These are phyloP conservation scores for Hydropsyche betteni DNA, from an alignment of 2,888 invertebrate species.

Conservation along the genomic window DNA sequence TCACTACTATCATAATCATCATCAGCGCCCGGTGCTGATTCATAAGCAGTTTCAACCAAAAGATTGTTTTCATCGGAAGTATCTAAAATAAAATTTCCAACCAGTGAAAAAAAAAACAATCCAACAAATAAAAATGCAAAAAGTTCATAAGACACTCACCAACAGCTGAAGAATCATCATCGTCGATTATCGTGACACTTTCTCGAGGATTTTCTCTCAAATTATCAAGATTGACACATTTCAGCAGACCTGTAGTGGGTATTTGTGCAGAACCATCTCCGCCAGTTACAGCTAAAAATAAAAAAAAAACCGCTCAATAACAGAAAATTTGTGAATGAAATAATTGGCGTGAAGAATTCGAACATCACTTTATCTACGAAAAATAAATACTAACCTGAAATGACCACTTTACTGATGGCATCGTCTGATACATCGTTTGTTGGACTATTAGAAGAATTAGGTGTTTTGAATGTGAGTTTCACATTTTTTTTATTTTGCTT, in stretches of 20 bases:
- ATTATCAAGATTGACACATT: slow-evolving; percentile 49
- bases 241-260: slow-evolving; percentile 41
- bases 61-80: slow-evolving; percentile 50
- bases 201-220: slow-evolving; percentile 43
- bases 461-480: slow-evolving; percentile 36
- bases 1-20: slow-evolving; percentile 51
- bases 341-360: not conserved
- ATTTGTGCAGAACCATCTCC: slow-evolving; percentile 24
- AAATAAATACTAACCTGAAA: slow-evolving; percentile 32
- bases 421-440: slow-evolving; percentile 27
- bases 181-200: slow-evolving; percentile 42
- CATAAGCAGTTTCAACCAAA: slow-evolving; percentile 45
- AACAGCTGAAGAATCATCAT: slow-evolving; percentile 49
- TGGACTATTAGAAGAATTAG: slow-evolving; percentile 9
- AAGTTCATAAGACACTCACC: slow-evolving; percentile 42
- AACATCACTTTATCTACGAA: not conserved
- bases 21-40: slow-evolving; percentile 39
- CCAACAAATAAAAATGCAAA: not conserved
- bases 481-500: slow-evolving; percentile 45
- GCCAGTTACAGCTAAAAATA: slow-evolving; percentile 43
- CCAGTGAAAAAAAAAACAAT: not conserved
- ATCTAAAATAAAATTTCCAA: slow-evolving; percentile 33
- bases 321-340: not conserved
- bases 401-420: slow-evolving; percentile 37
- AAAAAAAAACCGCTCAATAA: not conserved